Evolutionary conservation across 2,888 invertebrate species (phyloP), one percentile per base, ranked within the genome.

Genomic region (Hyles lineata): DNA sequence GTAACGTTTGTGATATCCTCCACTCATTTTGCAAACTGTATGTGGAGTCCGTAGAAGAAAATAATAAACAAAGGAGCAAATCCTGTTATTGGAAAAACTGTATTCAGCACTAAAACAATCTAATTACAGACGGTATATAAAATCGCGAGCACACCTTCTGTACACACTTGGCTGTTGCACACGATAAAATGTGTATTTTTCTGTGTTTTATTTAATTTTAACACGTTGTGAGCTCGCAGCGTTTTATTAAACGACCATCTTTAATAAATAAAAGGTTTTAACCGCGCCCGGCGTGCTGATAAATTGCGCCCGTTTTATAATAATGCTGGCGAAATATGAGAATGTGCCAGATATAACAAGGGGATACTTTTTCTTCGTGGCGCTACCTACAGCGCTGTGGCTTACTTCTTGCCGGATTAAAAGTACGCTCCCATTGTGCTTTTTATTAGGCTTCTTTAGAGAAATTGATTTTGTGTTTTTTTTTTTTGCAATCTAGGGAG

Each of bases 161-260:
- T 67, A 43, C 17, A 15, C 67, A 23, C 1, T 21, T 1, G 23
- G 23, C 43, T 50, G 32, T 11, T n/a, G 67, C 43, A 74, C 76
- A 77, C 78, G 74, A 76, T 75, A 76, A 78, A 77, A 62, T 75
- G 76, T 71, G 75, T 76, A 77, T 78, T 80, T 77, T 77, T 77
- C 77, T 76, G 67, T 67, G 67, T 67, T 80, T 80, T 80, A 80
- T 80, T 80, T 80, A 78, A 80, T 78, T 79, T 78, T 73, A 77
- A 74, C 79, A 73, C 71, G 67, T 67, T 67, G 67, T 67, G 67
- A 67, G 67, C 67, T 67, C 67, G 67, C 67, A 50, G 67, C 67
- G 67, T 67, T 67, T 67, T 67, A 67, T 67, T 67, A 67, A 67
- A 67, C 67, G 67, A 21, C 67, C 67, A 50, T 67, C 67, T 67